Evolutionary conservation across 2,888 invertebrate species (phyloP).

Genomic region (Oscheius sp.): DNA sequence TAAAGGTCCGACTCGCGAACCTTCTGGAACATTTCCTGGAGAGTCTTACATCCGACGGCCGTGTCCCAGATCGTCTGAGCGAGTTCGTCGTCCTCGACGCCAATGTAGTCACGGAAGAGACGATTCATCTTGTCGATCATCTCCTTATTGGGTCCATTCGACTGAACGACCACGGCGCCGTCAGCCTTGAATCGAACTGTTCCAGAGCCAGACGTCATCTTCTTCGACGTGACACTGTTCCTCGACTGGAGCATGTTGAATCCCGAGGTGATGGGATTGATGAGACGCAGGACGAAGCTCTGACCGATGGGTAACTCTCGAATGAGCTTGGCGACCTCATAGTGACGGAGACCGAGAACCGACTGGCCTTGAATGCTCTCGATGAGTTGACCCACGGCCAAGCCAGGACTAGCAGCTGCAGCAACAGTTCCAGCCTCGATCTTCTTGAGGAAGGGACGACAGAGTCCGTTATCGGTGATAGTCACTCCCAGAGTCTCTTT

Average conservation of each 20-base stretch:
- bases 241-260: conserved; percentile 88
- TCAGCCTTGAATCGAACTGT: conserved; percentile 92
- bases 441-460: conserved; percentile 95
- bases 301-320: conserved; percentile 91
- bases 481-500: conserved; percentile 91
- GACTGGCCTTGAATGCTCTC: conserved; percentile 79
- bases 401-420: conserved; percentile 34
- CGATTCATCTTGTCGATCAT: conserved; percentile 88
- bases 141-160: conserved; percentile 80
- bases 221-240: conserved; percentile 73
- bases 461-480: conserved; percentile 97
- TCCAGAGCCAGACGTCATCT: conserved; percentile 81
- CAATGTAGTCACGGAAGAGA: conserved; percentile 92
- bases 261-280: conserved; percentile 91
- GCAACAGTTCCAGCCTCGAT: conserved; percentile 94
- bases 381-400: conserved; percentile 61
- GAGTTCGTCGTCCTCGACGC: conserved; percentile 90
- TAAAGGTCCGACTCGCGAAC: conserved; percentile 83
- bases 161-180: conserved; percentile 89
- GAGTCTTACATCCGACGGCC: conserved; percentile 75
- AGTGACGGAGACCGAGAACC: conserved; percentile 91
- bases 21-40: conserved; percentile 51
- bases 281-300: conserved; percentile 86
- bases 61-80: conserved; percentile 90
- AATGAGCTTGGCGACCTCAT: conserved; percentile 92